Evolutionary conservation across 1,140 invertebrate species (phyloP), one percentile per base, ranked within the genome.

Genomic region (Heliconius melpomene): DNA sequence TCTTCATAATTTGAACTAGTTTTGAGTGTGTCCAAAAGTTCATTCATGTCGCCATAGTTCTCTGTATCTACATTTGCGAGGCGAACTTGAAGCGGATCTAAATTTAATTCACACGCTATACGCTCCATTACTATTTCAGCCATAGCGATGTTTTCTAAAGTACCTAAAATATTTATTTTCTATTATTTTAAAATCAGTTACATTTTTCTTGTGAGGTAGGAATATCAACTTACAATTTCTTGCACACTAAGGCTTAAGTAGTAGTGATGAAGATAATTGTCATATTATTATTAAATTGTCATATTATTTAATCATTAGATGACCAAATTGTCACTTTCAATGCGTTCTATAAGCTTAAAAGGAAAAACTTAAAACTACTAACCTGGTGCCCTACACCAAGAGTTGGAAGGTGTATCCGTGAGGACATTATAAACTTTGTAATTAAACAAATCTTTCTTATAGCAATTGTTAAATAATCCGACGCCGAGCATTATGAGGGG

Each of bases 51-150:
- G 3, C 83, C 85, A 82, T 95, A 87, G 5, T 83, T 74, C 78
- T 88, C 86, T 75, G 87, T 88, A 16, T 94, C 91, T 83, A 97
- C 93, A 88, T 98, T 98, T 6, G 91, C 91, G 70, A 96, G 81
- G 72, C 96, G 95, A 0, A 98, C 96, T 83, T 97, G 95, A 1
- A 96, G 74, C 0, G 97, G 96, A 94, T 98, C 97, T 79, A 96
- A 93, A 1, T 95, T 94, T 18, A 97, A 85, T 72, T 92, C 94
- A 75, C 95, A 96, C 2, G 97, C 96, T 82, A 98, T 97, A 86
- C 98, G 97, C 83, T 98, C 98, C 95, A 99, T 97, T 16, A 98
- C 96, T 74, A 95, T 95, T 92, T 98, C 98, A 36, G 96, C 96
- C 88, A 96, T 95, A n/a, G 95, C 95, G 16, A 97, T 91, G 38